A percentile compares a stretch with the other conserved stretches of the same genome.
Conservation (phyloP, 2,113 vertebrate species). For the Zonotrichia leucophrys region DNA sequence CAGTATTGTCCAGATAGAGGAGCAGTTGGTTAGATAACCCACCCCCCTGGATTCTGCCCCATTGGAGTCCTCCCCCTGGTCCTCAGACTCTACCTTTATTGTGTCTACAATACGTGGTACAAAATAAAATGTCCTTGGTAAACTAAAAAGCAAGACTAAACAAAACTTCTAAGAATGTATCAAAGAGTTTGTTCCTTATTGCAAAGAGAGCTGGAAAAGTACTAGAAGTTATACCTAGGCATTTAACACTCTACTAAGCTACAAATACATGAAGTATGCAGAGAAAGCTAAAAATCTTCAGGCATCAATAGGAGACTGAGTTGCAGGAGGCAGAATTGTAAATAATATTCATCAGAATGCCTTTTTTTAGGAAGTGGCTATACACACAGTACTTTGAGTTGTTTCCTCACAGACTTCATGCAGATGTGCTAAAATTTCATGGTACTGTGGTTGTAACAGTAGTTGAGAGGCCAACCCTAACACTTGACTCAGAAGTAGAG, state of each 20-base stretch:
- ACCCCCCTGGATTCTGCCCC: fast-evolving
- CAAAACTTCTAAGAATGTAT: not conserved
- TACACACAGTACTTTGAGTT: not conserved
- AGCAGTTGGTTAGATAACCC: not conserved
- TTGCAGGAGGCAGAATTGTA: not conserved
- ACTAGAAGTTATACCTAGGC: not conserved
- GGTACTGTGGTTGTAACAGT: not conserved
- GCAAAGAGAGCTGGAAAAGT: not conserved
- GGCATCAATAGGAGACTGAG: not conserved
- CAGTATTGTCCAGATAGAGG: not conserved
- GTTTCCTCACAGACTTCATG: not conserved
- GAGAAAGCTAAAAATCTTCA: not conserved
- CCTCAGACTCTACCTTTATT: not conserved
- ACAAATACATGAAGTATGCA: not conserved
- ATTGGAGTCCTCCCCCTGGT: not conserved
- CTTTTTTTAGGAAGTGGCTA: not conserved
- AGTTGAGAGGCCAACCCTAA: not conserved
- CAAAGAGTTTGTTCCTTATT: not conserved
- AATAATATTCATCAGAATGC: not conserved
- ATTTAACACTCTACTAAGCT: not conserved
- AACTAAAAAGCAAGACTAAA: not conserved
- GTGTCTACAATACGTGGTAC: fast-evolving
- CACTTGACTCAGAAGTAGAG: not conserved
- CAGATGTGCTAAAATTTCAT: not conserved
- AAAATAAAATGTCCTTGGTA: not conserved